These are phyloP conservation scores for Lepisosteus osseus DNA, from an alignment of 2,113 vertebrate genomes.

Conservation along the genomic window DNA sequence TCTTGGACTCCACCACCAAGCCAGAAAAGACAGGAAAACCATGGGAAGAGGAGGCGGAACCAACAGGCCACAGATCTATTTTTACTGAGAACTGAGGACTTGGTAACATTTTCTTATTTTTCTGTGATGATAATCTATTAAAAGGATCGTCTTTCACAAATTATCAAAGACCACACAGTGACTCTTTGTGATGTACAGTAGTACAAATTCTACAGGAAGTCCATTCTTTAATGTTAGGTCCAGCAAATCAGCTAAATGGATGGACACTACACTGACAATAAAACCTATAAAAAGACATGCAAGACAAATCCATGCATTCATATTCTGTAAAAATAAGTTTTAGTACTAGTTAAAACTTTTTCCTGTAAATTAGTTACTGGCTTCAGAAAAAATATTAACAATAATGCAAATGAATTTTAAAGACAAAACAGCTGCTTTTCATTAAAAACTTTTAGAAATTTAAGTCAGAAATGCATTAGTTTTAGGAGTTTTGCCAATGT, in stretches of 20 bases:
- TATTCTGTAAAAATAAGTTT: conserved; percentile 2
- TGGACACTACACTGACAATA: too few relatives aligned
- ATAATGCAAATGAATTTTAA: too few relatives aligned
- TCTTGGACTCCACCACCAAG: conserved; percentile 20
- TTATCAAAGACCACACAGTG: too few relatives aligned
- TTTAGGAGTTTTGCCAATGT: conserved; percentile 4
- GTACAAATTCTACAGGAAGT: neutral
- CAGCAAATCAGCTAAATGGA: neutral
- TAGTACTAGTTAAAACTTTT: conserved; percentile 3
- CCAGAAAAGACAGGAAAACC: conserved; percentile 26
- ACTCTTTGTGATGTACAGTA: too few relatives aligned
- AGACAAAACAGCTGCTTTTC: too few relatives aligned
- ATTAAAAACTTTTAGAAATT: neutral
- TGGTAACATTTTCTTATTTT: too few relatives aligned
- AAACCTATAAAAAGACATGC: neutral
- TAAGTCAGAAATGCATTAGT: neutral
- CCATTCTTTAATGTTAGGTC: neutral
- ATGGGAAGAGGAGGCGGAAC: conserved; percentile 17
- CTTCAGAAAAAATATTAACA: neutral
- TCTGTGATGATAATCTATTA: too few relatives aligned
- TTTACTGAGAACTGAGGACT: too few relatives aligned
- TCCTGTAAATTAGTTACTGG: neutral
- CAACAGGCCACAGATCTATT: neutral
- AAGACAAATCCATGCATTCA: conserved; percentile 3
- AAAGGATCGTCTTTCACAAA: too few relatives aligned